phyloP scores from a whole-genome alignment of 2,113 vertebrate species.

The Pterocles burchelli region DNA sequence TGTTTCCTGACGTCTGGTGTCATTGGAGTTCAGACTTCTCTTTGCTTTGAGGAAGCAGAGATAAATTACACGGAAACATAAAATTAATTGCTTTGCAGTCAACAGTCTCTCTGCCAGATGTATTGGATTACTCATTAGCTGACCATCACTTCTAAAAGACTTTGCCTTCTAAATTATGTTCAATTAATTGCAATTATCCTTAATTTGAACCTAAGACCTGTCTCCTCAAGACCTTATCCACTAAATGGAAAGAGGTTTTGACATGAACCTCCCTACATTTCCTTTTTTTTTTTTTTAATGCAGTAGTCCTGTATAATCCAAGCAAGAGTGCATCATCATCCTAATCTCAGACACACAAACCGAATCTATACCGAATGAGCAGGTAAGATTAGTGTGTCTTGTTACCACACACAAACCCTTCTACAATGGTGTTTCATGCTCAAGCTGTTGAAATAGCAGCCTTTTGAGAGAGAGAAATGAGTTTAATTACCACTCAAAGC shows the following conservation, averaged over 20 bases:
- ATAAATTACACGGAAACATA: conserved; percentile 30
- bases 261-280: conserved; percentile 3
- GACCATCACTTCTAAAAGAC: conserved; percentile 5
- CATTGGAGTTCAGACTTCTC: neutral
- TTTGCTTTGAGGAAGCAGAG: neutral
- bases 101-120: neutral
- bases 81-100: conserved; percentile 22
- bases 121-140: neutral
- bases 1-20: neutral
- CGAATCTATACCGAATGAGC: conserved; percentile 28
- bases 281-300: neutral
- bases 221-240: conserved; percentile 7
- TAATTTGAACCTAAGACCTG: conserved; percentile 5
- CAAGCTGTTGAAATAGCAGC: neutral
- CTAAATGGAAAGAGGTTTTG: conserved; percentile 40
- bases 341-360: conserved; percentile 12
- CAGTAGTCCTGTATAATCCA: neutral
- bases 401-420: neutral
- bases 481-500: conserved; percentile 38
- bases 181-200: conserved; percentile 47
- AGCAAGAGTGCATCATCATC: conserved; percentile 11
- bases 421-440: neutral
- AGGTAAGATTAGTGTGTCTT: neutral
- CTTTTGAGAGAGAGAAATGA: conserved; percentile 22
- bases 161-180: conserved; percentile 34